Evolutionary conservation across 2,113 vertebrate species (phyloP).

Genomic region (Osmerus mordax): DNA sequence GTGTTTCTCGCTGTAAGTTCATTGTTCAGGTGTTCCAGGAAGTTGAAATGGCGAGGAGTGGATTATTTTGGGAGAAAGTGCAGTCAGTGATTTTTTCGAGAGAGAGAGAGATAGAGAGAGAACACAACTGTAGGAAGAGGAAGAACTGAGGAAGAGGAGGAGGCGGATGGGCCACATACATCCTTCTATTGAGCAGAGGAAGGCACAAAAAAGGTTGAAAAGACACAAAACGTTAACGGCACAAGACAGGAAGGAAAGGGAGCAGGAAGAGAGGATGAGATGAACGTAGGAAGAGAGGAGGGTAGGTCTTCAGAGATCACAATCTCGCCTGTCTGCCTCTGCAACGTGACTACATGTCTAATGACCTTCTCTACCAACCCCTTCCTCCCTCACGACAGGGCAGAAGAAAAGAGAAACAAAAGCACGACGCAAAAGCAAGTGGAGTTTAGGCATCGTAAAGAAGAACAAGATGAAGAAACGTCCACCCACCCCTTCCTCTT

Average conservation of each 20-base stretch:
- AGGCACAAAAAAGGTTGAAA: too few relatives aligned
- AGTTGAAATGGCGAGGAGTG: neutral
- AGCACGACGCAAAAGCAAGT: constrained; percentile 34
- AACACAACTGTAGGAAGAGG: neutral
- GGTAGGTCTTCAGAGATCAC: neutral
- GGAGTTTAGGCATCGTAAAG: constrained; percentile 43
- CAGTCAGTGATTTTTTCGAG: too few relatives aligned
- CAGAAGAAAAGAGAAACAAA: constrained; percentile 34
- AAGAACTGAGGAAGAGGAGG: constrained; percentile 39
- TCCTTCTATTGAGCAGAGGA: neutral
- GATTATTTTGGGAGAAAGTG: neutral
- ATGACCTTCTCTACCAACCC: neutral
- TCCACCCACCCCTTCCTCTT: neutral
- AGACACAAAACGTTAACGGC: too few relatives aligned
- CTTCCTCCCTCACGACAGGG: constrained; percentile 14
- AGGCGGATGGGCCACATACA: constrained; percentile 4
- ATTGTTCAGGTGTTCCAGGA: neutral
- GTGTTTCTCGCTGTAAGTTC: neutral
- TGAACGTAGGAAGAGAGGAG: neutral
- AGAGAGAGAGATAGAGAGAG: neutral
- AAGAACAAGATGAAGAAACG: constrained; percentile 36
- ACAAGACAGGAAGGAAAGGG: constrained; percentile 37
- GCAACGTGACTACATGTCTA: neutral
- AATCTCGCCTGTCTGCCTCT: neutral
- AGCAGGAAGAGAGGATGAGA: neutral